These are phyloP conservation scores for Acromyrmex echinatior DNA, from an alignment of 1,140 invertebrate genomes.

Conservation along the genomic window DNA sequence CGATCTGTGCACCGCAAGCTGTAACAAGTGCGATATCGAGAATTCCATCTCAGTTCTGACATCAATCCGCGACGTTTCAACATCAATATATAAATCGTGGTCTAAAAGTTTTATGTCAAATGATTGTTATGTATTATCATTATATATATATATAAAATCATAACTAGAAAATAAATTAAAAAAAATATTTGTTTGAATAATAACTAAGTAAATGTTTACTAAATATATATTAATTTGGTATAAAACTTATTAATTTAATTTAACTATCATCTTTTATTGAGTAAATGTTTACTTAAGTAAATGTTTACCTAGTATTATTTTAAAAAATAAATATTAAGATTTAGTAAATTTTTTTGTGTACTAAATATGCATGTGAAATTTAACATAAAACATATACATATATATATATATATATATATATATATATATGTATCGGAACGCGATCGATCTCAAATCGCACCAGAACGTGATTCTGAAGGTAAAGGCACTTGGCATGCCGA, in stretches of 20 bases:
- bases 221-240: too few species aligned
- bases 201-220: too few species aligned
- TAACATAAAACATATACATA: neutral
- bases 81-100: neutral
- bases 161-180: neutral
- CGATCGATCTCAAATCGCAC: conserved; percentile 1
- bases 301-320: too few species aligned
- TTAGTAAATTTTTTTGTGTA: too few species aligned
- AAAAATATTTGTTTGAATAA: too few species aligned
- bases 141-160: neutral
- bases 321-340: too few species aligned
- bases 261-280: too few species aligned
- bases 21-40: conserved; percentile 35
- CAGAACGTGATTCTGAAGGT: conserved; percentile 25
- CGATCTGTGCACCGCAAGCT: conserved; percentile 30
- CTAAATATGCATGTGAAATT: too few species aligned
- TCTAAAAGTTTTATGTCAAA: neutral
- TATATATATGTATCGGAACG: neutral
- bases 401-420: neutral
- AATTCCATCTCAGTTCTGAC: conserved; percentile 19
- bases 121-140: neutral
- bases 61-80: neutral
- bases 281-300: too few species aligned
- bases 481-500: conserved; percentile 75
- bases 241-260: too few species aligned